Evolutionary conservation across 2,113 vertebrate genomes (phyloP).

Genomic region (Mastomys coucha): DNA sequence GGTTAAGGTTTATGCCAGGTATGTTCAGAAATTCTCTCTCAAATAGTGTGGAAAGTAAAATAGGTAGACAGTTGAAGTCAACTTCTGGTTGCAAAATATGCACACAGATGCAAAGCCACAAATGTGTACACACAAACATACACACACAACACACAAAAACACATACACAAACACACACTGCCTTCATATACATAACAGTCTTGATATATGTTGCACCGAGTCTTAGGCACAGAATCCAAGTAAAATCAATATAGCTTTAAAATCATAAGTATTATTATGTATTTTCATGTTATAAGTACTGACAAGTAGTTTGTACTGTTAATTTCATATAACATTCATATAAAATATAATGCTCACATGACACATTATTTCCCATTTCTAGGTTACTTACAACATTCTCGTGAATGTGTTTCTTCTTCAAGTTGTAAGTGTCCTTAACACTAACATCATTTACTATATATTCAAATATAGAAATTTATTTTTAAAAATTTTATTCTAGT

Average conservation of each 20-base stretch:
- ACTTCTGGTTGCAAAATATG: neutral
- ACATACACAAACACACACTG: neutral
- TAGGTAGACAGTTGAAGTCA: neutral
- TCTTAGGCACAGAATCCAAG: neutral
- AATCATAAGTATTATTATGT: neutral
- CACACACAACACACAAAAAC: neutral
- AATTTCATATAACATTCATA: neutral
- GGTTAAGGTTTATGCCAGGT: neutral
- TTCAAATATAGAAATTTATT: neutral
- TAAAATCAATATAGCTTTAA: neutral
- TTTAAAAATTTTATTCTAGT: neutral
- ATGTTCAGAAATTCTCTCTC: neutral
- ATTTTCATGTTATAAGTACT: neutral
- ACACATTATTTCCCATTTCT: neutral
- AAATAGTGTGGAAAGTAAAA: neutral
- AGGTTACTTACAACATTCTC: neutral
- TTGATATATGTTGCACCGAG: too few species aligned
- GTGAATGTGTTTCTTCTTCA: neutral
- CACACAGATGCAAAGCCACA: neutral
- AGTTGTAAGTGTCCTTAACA: rapidly evolving
- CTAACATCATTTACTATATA: neutral
- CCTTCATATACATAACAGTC: neutral
- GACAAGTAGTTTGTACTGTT: neutral
- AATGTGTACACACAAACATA: neutral
- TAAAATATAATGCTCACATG: neutral